Percentiles rank a stretch among this genome's conserved stretches.
Conservation (phyloP, 2,888 invertebrate species). For the Tinea semifulvella region DNA sequence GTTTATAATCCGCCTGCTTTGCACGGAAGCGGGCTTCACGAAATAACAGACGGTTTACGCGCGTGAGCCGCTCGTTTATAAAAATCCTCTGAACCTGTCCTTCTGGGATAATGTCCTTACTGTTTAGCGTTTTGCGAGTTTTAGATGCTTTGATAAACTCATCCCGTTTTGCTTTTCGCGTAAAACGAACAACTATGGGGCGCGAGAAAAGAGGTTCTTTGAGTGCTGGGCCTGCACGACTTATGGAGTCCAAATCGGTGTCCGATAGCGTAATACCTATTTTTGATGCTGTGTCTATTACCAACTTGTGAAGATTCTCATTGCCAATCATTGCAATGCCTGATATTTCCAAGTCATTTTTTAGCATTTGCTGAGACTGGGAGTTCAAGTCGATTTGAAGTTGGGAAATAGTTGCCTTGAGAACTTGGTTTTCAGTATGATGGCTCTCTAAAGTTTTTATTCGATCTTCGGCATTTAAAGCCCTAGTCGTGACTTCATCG, state of each 20-base stretch:
- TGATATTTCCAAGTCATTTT: constrained; percentile 21
- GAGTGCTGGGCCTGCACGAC: constrained; percentile 18
- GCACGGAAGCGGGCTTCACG: constrained; percentile 5
- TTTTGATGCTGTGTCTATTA: constrained; percentile 16
- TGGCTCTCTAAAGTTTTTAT: no score
- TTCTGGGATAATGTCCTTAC: neutral
- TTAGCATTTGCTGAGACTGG: constrained; percentile 18
- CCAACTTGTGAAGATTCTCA: constrained; percentile 21
- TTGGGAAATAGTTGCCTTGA: no score
- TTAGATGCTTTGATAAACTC: constrained; percentile 21
- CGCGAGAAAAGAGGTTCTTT: no score
- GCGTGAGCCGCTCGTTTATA: constrained; percentile 12
- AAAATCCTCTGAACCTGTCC: neutral
- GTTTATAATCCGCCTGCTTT: neutral
- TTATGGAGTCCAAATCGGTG: constrained; percentile 19
- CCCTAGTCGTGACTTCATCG: no score
- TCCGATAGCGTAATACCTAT: constrained; percentile 20
- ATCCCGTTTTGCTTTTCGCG: constrained; percentile 20
- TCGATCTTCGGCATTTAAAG: no score
- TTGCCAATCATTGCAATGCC: constrained; percentile 19
- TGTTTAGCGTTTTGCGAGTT: constrained; percentile 11
- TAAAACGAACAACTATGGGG: constrained; percentile 20
- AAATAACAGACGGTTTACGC: constrained; percentile 6
- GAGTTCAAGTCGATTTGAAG: no score
- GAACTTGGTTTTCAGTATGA: no score